Conservation (phyloP, 2,888 invertebrate genomes). For the Platycnemis pennipes region DNA sequence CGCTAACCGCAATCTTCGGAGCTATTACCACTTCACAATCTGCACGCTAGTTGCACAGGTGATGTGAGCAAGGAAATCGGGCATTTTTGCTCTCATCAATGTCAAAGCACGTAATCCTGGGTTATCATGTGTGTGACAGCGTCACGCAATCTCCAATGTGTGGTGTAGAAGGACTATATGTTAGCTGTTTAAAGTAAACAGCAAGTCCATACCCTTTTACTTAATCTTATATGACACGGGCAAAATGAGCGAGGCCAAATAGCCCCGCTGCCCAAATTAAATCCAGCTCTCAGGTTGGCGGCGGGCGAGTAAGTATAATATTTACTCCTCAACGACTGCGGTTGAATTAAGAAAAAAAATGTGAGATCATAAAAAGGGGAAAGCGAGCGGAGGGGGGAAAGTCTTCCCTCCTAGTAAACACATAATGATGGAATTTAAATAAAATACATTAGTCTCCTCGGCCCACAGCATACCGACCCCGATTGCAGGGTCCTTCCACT, state of each 20-base stretch:
- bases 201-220: too few relatives aligned
- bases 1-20: too few relatives aligned
- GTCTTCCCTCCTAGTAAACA: neutral
- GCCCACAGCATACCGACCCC: neutral
- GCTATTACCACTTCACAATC: too few relatives aligned
- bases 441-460: neutral
- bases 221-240: too few relatives aligned
- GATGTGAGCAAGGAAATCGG: too few relatives aligned
- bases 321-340: neutral
- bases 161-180: too few relatives aligned
- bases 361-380: neutral
- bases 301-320: neutral
- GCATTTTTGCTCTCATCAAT: too few relatives aligned
- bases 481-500: neutral
- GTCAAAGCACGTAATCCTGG: too few relatives aligned
- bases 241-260: neutral
- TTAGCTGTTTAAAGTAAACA: too few relatives aligned
- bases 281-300: neutral
- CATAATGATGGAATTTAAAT: neutral
- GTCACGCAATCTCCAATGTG: too few relatives aligned
- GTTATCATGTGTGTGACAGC: too few relatives aligned
- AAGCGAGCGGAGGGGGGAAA: neutral
- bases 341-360: neutral
- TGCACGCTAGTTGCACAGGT: too few relatives aligned
- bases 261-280: neutral